Conservation (phyloP, 2,113 vertebrate genomes). For the Origma solitaria region DNA sequence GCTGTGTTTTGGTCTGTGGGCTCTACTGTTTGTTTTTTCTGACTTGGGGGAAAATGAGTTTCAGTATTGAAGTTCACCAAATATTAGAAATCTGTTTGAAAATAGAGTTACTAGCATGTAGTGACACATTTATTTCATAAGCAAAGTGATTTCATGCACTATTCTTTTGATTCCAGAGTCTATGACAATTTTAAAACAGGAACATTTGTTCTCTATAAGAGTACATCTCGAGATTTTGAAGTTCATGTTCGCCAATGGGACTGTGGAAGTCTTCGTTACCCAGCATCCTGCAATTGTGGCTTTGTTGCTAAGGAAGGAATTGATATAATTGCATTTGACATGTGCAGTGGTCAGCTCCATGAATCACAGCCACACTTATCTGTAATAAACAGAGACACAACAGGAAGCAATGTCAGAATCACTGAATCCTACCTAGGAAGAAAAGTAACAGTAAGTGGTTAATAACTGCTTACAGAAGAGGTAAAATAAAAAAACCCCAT, state of each 20-base stretch:
- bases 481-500: not conserved
- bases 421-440: constrained; percentile 87
- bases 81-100: not conserved
- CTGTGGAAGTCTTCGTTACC: constrained; percentile 79
- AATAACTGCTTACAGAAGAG: not conserved
- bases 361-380: constrained; percentile 81
- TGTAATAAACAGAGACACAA: constrained; percentile 75
- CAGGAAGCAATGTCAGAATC: constrained; percentile 75
- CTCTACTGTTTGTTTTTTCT: not conserved
- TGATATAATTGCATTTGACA: constrained; percentile 82
- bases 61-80: not conserved
- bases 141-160: not conserved
- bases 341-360: constrained; percentile 81
- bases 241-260: constrained; percentile 89
- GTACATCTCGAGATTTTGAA: constrained; percentile 77
- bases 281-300: constrained; percentile 84
- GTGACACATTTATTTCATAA: not conserved
- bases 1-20: not conserved
- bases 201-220: constrained; percentile 87
- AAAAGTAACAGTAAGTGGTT: constrained; percentile 86
- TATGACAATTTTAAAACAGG: constrained; percentile 88
- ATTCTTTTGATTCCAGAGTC: constrained; percentile 63
- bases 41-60: not conserved
- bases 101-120: not conserved
- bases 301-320: constrained; percentile 80